Conservation (phyloP, 2,888 invertebrate species). For the Drosophila kambysellisi region DNA sequence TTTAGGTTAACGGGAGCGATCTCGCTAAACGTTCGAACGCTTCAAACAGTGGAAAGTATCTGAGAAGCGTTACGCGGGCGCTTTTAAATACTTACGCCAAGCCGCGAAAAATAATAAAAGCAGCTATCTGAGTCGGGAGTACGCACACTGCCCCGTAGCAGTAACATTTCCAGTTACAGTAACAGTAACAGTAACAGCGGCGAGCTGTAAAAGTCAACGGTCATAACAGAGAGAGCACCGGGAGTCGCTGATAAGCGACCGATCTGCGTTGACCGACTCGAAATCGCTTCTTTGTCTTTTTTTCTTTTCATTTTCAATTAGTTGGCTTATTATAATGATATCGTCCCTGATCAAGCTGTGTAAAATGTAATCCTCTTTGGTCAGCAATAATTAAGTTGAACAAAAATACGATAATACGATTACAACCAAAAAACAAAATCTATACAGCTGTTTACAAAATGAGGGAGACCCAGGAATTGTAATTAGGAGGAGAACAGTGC, state of each 20-base stretch:
- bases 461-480: neutral
- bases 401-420: neutral
- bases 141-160: constrained; percentile 26
- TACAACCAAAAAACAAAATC: neutral
- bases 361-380: neutral
- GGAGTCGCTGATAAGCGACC: constrained; percentile 33
- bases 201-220: neutral
- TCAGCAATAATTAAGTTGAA: neutral
- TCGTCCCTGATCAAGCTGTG: neutral
- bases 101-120: constrained; percentile 38
- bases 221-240: neutral
- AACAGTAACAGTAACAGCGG: constrained; percentile 15
- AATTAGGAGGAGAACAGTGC: neutral
- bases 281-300: neutral
- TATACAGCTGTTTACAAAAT: neutral
- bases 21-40: constrained; percentile 70
- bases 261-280: constrained; percentile 33
- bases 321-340: constrained; percentile 28
- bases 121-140: constrained; percentile 30
- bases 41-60: constrained; percentile 78
- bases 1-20: constrained; percentile 43
- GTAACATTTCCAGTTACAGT: neutral
- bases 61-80: constrained; percentile 68
- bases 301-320: neutral
- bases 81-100: constrained; percentile 69